Evolutionary conservation across 2,797 vertebrate species (phyloP), one percentile per base, ranked within the genome.

Genomic region (Halcyon badia): DNA sequence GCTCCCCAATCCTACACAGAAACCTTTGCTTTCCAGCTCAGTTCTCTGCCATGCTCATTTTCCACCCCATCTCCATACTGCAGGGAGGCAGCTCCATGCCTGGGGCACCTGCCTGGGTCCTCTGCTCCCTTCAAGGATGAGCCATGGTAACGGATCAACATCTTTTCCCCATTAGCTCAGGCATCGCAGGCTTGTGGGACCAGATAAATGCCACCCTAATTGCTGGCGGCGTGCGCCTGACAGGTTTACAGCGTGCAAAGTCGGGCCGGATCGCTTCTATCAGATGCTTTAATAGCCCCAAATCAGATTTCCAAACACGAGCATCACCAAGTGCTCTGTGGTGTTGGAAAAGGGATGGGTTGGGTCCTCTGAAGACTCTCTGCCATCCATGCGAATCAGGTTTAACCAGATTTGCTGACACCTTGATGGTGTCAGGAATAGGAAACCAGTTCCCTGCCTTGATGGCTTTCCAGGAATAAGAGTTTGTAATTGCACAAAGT

Each of bases 161-260:
- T 30, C 87, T 92, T 89, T 65, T 81, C 65, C 61, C 69, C 69
- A 31, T 86, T 80, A 94, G 49, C 44, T 90, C 56, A 58, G 58
- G 77, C 56, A 79, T 0, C 7, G 4, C 30, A 37, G 57, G 41
- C 51, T 66, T 68, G 48, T 49, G 72, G 92, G 76, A 88, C 61
- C 72, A 86, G 96, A 54, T 46, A 89, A 91, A 91, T 75, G 81
- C 91, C 42, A 60, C 82, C 41, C 72, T 86, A 62, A 73, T 60
- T 71, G 71, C 64, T 33, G 76, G 31, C 2, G 11, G 75, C 11
- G 1, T 83, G 91, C 7, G 6, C 37, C 77, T 87, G 86, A 76
- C 85, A 89, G 90, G 57, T 82, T 95, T 82, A 70, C 52, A 58
- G 35, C 0, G 21, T 62, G 83, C 66, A 42, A 52, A 82, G 60